These are phyloP conservation scores for Riparia riparia DNA, from an alignment of 2,113 vertebrate species.

Conservation along the genomic window DNA sequence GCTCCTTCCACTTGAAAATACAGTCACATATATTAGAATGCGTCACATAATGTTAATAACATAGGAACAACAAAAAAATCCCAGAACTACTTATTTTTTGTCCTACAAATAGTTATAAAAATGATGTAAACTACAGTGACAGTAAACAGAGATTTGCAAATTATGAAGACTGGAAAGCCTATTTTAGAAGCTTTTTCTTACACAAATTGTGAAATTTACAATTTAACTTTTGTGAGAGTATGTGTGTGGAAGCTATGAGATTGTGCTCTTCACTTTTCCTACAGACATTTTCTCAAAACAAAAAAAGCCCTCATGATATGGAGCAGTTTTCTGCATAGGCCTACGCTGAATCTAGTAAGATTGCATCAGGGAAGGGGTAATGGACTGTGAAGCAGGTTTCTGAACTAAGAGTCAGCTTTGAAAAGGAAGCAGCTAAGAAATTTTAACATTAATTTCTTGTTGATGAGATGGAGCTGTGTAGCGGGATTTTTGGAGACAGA, in stretches of 20 bases:
- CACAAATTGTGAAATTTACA: not conserved
- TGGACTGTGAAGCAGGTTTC: not conserved
- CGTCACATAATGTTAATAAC: not conserved
- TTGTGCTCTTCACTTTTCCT: not conserved
- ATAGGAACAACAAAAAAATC: not conserved
- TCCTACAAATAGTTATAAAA: not conserved
- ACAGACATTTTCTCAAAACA: not conserved
- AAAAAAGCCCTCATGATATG: not conserved
- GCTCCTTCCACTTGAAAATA: not conserved
- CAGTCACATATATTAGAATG: not conserved
- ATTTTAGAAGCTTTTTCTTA: not conserved
- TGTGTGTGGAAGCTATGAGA: not conserved
- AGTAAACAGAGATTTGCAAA: not conserved
- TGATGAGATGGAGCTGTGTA: not conserved
- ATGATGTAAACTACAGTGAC: not conserved
- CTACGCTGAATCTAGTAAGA: not conserved
- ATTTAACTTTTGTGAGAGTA: rapidly evolving
- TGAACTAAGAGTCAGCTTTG: not conserved
- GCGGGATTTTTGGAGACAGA: no score
- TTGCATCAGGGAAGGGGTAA: not conserved
- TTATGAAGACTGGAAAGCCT: not conserved
- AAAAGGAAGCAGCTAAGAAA: not conserved
- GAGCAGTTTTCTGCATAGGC: not conserved
- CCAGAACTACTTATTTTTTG: not conserved
- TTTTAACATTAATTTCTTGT: not conserved